Conservation (phyloP, 1,140 invertebrate genomes). For the Rhyzopertha dominica region DNA sequence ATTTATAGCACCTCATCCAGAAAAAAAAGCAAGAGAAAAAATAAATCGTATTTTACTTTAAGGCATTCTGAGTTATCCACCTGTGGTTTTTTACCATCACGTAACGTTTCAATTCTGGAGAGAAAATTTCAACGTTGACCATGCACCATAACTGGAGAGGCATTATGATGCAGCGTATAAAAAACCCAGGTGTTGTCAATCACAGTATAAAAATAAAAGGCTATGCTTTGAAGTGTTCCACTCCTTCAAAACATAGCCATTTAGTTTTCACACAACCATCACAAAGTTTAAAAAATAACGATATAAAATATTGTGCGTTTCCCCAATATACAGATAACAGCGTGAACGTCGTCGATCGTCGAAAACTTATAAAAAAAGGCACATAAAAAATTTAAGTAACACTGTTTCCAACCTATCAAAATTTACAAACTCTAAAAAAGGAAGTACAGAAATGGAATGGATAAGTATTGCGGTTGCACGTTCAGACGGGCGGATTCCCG, state of each 20-base stretch:
- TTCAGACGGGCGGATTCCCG: slow-evolving; percentile 81
- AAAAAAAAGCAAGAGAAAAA: too few species aligned
- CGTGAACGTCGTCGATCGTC: slow-evolving; percentile 20
- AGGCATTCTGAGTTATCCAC: too few species aligned
- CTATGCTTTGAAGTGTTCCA: slow-evolving; percentile 29
- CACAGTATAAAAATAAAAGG: slow-evolving; percentile 3
- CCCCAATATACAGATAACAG: slow-evolving; percentile 40
- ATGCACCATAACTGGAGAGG: too few species aligned
- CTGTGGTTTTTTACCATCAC: too few species aligned
- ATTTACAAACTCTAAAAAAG: slow-evolving; percentile 20
- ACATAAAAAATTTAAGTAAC: slow-evolving; percentile 7
- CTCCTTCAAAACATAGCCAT: slow-evolving; percentile 25
- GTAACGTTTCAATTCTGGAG: too few species aligned
- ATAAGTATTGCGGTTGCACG: slow-evolving; percentile 11
- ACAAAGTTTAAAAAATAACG: slow-evolving; percentile 34
- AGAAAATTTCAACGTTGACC: too few species aligned
- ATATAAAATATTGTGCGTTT: slow-evolving; percentile 40
- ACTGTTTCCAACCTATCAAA: slow-evolving; percentile 10
- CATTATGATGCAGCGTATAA: too few species aligned
- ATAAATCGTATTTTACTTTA: too few species aligned
- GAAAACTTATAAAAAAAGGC: slow-evolving; percentile 23
- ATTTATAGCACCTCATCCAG: too few species aligned
- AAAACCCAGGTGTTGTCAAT: too few species aligned
- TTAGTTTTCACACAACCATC: slow-evolving; percentile 33
- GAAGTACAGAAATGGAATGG: slow-evolving; percentile 12